Base-by-base conservation (phyloP, 2,888 invertebrate genomes). In the Tetramorium bicarinatum region DNA sequence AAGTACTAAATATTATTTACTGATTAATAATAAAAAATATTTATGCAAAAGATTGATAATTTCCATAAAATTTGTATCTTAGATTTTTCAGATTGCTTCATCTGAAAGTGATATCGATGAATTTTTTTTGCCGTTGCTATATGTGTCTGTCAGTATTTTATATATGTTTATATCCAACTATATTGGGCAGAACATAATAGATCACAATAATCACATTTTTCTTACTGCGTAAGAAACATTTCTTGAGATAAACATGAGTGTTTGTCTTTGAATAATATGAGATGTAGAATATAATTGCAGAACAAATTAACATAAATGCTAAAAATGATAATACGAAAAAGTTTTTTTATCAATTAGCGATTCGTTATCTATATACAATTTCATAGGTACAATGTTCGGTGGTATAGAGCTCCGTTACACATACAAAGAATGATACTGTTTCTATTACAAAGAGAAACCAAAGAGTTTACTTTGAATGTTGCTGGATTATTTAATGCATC, bases 391-490 rank as follows among this genome's bases (percentile, higher is more conserved):
- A 67, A 44, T 1, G 52, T 56, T 56, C 29, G 11, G 0, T 77
- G 77, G 77, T 77, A 77, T 11, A 34, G 44, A 11, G 15, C 54
- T 15, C 67, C 77, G 0, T 44, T 77, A 29, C 29, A 29, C 13
- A 29, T 77, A 44, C 77, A 77, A 21, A 77, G 6, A n/a, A 54
- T 77, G 34, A 44, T 77, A 62, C 9, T 77, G 4, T 77, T 77
- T 15, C 8, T 77, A 9, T 56, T 77, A 21, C 77, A 77, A 49
- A 77, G n/a, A 56, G 34, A 29, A 2, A 3, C 29, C 13, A 77
- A 29, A 7, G 9, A n/a, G n/a, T 77, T 67, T 11, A 4, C 44
- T 44, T 15, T 67, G 13, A 67, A 18, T n/a, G 6, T 67, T n/a
- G 54, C 62, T 76, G 47, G 67, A 29, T 0, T 77, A n/a, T 44